These are phyloP conservation scores for Dryobates pubescens DNA, from an alignment of 2,797 vertebrate genomes.

Conservation along the genomic window DNA sequence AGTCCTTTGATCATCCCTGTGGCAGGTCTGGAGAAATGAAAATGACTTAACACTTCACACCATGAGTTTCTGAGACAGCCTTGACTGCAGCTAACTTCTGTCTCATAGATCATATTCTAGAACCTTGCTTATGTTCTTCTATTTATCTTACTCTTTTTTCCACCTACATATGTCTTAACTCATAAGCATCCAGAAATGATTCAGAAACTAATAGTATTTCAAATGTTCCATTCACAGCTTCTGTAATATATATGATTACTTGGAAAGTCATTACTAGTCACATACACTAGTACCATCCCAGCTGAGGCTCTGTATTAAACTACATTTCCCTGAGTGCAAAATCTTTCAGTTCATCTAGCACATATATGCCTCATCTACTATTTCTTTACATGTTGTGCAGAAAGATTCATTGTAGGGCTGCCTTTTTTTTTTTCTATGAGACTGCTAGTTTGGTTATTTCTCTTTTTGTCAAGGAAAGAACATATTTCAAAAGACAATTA, in stretches of 20 bases:
- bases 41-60: neutral
- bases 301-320: neutral
- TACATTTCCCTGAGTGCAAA: neutral
- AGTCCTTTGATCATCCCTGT: too few species aligned
- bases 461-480: neutral
- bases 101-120: slow-evolving; percentile 7
- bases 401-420: neutral
- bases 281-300: neutral
- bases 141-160: neutral
- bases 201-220: neutral
- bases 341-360: neutral
- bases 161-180: neutral
- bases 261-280: neutral
- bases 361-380: neutral
- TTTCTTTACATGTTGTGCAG: neutral
- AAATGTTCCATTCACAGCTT: neutral
- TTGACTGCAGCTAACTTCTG: neutral
- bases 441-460: slow-evolving; percentile 16
- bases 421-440: neutral
- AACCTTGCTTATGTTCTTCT: neutral
- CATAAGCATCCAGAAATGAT: neutral
- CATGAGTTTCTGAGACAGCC: neutral
- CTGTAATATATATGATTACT: neutral
- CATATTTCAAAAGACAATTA: slow-evolving; percentile 54
- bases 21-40: neutral